These are phyloP conservation scores for Brachypalpus laphriformis DNA, from an alignment of 2,888 invertebrate genomes.

Conservation along the genomic window DNA sequence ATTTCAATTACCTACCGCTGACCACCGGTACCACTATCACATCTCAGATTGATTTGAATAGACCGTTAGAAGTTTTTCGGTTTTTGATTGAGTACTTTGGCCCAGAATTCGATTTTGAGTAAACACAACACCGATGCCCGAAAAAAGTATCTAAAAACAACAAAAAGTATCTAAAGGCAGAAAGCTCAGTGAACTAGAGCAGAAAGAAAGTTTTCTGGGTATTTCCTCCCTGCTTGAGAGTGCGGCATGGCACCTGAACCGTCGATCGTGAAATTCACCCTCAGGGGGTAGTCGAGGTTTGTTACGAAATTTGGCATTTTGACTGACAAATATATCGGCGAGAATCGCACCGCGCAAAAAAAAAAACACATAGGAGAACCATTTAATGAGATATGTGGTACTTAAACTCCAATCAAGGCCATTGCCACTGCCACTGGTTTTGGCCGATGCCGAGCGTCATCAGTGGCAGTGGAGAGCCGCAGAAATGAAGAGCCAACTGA, in stretches of 20 bases:
- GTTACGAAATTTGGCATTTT: constrained; percentile 52
- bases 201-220: constrained; percentile 50
- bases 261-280: constrained; percentile 37
- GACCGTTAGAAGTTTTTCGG: constrained; percentile 56
- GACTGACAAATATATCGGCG: constrained; percentile 43
- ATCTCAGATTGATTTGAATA: constrained; percentile 41
- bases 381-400: constrained; percentile 32
- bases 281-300: constrained; percentile 5
- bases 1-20: constrained; percentile 23
- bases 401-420: constrained; percentile 65
- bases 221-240: background rate
- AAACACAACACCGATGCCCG: constrained; percentile 2
- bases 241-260: constrained; percentile 32
- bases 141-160: constrained; percentile 10
- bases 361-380: background rate
- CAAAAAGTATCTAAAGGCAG: constrained; percentile 1
- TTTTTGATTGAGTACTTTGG: constrained; percentile 78
- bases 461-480: background rate
- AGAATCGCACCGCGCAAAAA: background rate
- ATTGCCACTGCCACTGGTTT: constrained; percentile 70
- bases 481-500: constrained; percentile 54
- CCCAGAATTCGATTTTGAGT: constrained; percentile 74
- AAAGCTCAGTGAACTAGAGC: constrained; percentile 41
- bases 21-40: background rate
- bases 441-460: constrained; percentile 17